A percentile compares a stretch with the other conserved stretches of the same genome.
Conservation (phyloP, 1,140 invertebrate species). For the Globodera rostochiensis region DNA sequence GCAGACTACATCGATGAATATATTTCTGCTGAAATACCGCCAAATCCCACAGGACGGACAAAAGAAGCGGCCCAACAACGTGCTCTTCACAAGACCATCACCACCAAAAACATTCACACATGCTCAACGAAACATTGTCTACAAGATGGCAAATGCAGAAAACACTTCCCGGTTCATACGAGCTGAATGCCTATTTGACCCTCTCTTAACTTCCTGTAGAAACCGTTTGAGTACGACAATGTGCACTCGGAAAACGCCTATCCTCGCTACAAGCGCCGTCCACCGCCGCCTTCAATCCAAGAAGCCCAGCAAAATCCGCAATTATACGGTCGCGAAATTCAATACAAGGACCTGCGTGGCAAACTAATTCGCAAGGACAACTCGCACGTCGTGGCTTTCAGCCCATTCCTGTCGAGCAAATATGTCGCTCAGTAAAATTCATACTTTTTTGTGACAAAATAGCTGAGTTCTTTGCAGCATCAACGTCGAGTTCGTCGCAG, state of each 20-base stretch:
- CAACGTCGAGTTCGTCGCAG: not conserved
- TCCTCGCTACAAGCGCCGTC: not conserved
- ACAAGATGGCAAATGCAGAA: not conserved
- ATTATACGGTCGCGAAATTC: not conserved
- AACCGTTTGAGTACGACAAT: not conserved
- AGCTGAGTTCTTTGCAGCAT: not conserved
- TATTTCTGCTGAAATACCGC: not conserved
- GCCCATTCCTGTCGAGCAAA: not conserved
- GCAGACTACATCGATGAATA: not conserved
- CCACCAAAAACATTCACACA: not conserved
- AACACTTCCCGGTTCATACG: not conserved
- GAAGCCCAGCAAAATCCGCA: not conserved
- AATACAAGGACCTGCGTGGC: not conserved
- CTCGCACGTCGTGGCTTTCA: not conserved
- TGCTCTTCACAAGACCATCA: not conserved
- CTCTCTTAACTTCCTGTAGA: no score
- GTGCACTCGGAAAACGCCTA: not conserved
- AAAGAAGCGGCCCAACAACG: not conserved
- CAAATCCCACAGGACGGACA: not conserved
- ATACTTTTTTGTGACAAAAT: not conserved
- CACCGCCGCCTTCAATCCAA: not conserved
- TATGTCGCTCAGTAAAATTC: not conserved
- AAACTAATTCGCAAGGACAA: not conserved
- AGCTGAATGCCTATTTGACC: no score
- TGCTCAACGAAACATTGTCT: not conserved